Conservation (phyloP, 2,113 vertebrate genomes). For the Gobius niger region DNA sequence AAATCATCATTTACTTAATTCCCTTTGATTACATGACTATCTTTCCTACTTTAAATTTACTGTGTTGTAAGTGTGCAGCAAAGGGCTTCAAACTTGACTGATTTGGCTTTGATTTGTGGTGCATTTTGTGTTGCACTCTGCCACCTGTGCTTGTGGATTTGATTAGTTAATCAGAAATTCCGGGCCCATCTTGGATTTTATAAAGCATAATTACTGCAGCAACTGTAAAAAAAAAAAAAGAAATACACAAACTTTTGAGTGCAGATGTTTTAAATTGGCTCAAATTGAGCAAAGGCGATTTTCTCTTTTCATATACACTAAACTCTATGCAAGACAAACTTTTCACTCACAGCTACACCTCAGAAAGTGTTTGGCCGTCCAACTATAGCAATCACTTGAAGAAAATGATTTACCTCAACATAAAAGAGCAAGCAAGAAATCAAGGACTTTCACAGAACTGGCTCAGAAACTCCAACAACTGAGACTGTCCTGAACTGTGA, state of each 20-base stretch:
- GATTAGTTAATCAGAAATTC: slow-evolving; percentile 68
- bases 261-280: slow-evolving; percentile 50
- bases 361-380: not conserved
- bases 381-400: too few relatives aligned
- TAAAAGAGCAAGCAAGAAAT: too few relatives aligned
- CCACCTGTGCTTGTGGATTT: slow-evolving; percentile 63
- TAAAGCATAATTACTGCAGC: slow-evolving; percentile 53
- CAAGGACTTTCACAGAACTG: too few relatives aligned
- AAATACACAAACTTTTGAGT: slow-evolving; percentile 19
- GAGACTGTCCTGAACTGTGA: too few relatives aligned
- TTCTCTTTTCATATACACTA: not conserved
- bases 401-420: too few relatives aligned
- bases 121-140: slow-evolving; percentile 38
- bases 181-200: slow-evolving; percentile 51
- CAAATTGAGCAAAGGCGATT: slow-evolving; percentile 24
- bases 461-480: too few relatives aligned
- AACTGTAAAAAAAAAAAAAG: slow-evolving; percentile 17
- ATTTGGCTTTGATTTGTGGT: slow-evolving; percentile 45
- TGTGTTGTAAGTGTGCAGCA: slow-evolving; percentile 4
- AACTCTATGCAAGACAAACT: not conserved
- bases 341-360: not conserved
- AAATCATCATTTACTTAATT: slow-evolving; percentile 52
- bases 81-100: slow-evolving; percentile 19
- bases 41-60: slow-evolving; percentile 14
- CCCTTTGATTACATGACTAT: slow-evolving; percentile 49